Percentiles rank a stretch among this genome's conserved stretches.
These are phyloP conservation scores for Eristalis tenax DNA, from an alignment of 2,888 invertebrate genomes.

Conservation along the genomic window DNA sequence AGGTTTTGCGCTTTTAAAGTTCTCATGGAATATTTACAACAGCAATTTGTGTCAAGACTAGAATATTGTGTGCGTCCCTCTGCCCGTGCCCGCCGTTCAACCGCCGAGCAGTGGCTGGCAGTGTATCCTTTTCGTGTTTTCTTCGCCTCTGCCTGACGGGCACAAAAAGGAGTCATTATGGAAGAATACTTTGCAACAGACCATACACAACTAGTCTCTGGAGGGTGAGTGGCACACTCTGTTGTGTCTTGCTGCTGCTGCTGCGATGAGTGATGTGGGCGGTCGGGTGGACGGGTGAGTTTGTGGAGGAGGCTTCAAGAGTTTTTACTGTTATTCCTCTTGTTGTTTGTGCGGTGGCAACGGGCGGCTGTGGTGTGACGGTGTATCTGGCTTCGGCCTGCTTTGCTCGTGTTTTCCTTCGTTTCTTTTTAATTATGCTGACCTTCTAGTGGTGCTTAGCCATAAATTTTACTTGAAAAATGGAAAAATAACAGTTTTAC, in stretches of 20 bases:
- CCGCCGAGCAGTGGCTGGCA: not conserved
- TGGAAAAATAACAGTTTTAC: not conserved
- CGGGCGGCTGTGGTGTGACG: not conserved
- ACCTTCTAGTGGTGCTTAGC: conserved; percentile 47
- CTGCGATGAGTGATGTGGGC: not conserved
- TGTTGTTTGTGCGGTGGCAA: no score
- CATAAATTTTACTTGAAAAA: conserved; percentile 34
- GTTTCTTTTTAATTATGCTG: conserved; percentile 46
- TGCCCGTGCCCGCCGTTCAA: not conserved
- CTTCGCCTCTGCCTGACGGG: conserved; percentile 30
- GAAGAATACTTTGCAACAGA: conserved; percentile 69
- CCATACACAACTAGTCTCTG: not conserved
- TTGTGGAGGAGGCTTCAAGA: no score
- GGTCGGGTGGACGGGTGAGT: not conserved
- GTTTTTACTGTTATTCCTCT: no score
- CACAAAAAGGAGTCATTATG: conserved; percentile 74
- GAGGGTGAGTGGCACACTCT: not conserved
- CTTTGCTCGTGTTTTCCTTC: not conserved
- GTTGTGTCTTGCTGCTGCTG: conserved; percentile 18
- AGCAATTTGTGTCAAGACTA: conserved; percentile 68
- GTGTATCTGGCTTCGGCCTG: conserved; percentile 11
- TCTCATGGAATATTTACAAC: conserved; percentile 53
- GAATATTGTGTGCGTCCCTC: conserved; percentile 32
- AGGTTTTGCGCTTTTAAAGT: conserved; percentile 65
- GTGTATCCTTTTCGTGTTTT: conserved; percentile 33